phyloP scores from a whole-genome alignment of 2,113 vertebrate genomes.

The Limanda limanda region DNA sequence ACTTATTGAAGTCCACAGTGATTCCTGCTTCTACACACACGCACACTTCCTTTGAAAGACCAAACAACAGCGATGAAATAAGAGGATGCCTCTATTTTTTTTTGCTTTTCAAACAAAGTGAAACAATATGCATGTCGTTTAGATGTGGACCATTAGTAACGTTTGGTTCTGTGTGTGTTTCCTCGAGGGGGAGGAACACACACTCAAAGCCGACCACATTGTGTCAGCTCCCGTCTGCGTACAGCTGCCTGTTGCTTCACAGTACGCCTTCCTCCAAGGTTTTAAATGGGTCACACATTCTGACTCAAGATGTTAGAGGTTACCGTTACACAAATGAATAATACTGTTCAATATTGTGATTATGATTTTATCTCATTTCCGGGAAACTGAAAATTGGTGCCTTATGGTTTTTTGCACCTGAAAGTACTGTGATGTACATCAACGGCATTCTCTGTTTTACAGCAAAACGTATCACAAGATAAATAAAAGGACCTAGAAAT shows the following conservation, averaged over 20 bases:
- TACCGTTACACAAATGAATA: constrained; percentile 33
- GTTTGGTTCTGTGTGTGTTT: constrained; percentile 44
- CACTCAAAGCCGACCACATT: constrained; percentile 33
- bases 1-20: constrained; percentile 67
- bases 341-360: constrained; percentile 22
- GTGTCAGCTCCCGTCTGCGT: constrained; percentile 45
- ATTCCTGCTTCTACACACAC: constrained; percentile 46
- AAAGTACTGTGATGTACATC: neutral
- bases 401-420: constrained; percentile 32
- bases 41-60: constrained; percentile 29
- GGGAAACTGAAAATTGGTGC: constrained; percentile 36
- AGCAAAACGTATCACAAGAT: neutral
- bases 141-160: constrained; percentile 37
- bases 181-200: neutral
- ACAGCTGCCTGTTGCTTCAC: constrained; percentile 71
- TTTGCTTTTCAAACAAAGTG: neutral
- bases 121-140: constrained; percentile 25
- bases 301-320: constrained; percentile 44
- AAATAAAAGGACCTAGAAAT: neutral
- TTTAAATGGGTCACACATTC: constrained; percentile 68
- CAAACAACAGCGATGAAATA: constrained; percentile 1
- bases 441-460: neutral
- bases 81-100: constrained; percentile 6
- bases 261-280: constrained; percentile 20
- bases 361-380: constrained; percentile 25